Evolutionary conservation across 2,888 invertebrate genomes (phyloP).

Genomic region (Parnassius glacialis): DNA sequence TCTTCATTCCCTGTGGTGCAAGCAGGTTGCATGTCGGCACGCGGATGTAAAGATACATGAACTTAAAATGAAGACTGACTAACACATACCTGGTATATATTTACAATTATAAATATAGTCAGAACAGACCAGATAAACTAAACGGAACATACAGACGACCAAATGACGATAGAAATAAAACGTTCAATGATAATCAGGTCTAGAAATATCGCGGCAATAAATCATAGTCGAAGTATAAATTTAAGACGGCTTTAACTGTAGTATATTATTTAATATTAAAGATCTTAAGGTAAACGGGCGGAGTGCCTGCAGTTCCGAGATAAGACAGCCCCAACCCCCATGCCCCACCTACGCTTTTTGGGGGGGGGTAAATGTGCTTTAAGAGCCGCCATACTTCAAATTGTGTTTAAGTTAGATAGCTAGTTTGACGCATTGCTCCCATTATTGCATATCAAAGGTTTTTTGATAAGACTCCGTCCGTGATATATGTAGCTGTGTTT

Average conservation of each 20-base stretch:
- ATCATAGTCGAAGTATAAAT: constrained; percentile 53
- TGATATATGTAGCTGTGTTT: constrained; percentile 48
- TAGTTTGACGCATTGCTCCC: constrained; percentile 77
- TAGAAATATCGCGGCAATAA: constrained; percentile 46
- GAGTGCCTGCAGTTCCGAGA: constrained; percentile 79
- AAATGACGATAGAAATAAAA: constrained; percentile 16
- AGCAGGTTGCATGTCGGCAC: constrained; percentile 73
- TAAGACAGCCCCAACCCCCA: constrained; percentile 62
- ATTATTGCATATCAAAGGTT: constrained; percentile 77
- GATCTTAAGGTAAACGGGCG: constrained; percentile 78
- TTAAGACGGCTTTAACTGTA: constrained; percentile 69
- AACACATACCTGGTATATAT: not conserved
- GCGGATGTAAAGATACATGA: constrained; percentile 65
- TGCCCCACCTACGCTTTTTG: constrained; percentile 50
- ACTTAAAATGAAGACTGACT: constrained; percentile 33
- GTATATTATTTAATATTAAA: constrained; percentile 80
- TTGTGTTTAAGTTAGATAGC: constrained; percentile 78
- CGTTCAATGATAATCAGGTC: constrained; percentile 1
- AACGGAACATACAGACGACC: not conserved
- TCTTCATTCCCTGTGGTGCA: constrained; percentile 76
- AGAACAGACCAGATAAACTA: too few species aligned
- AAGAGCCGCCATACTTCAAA: constrained; percentile 78
- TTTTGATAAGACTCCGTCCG: constrained; percentile 60
- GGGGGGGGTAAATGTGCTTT: constrained; percentile 68
- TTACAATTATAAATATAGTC: constrained; percentile 1